These are phyloP conservation scores for Guaruba guarouba DNA, from an alignment of 2,113 vertebrate genomes.

Conservation along the genomic window DNA sequence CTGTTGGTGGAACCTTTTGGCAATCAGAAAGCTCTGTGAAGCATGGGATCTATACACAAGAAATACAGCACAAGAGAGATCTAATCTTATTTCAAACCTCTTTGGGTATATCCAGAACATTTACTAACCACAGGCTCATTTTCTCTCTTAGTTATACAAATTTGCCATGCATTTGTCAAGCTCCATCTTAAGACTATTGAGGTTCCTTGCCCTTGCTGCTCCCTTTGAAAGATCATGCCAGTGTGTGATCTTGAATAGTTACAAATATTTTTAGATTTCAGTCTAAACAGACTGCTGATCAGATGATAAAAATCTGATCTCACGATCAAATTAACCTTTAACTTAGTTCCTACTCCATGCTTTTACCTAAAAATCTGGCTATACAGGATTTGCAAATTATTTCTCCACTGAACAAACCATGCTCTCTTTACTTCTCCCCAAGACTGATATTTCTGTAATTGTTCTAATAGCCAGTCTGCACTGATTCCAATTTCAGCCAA, in stretches of 20 bases:
- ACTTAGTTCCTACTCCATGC: neutral
- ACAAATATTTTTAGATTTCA: neutral
- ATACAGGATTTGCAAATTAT: neutral
- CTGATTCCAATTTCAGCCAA: neutral
- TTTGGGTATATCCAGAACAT: neutral
- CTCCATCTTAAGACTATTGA: neutral
- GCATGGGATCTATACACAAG: neutral
- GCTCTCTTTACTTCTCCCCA: neutral
- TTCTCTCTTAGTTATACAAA: neutral
- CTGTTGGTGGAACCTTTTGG: neutral
- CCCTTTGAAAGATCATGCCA: neutral
- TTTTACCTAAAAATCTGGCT: neutral
- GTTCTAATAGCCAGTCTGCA: neutral
- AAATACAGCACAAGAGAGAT: neutral
- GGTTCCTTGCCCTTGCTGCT: neutral
- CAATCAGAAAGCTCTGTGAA: neutral
- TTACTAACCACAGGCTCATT: neutral
- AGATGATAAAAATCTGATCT: neutral
- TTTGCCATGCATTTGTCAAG: neutral
- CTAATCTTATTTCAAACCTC: neutral
- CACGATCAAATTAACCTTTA: neutral
- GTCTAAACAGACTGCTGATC: neutral
- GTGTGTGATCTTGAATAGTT: neutral
- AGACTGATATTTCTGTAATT: constrained; percentile 11
- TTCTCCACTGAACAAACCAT: neutral